phyloP scores from a whole-genome alignment of 2,113 vertebrate species.

The Chloropsis cyanopogon region DNA sequence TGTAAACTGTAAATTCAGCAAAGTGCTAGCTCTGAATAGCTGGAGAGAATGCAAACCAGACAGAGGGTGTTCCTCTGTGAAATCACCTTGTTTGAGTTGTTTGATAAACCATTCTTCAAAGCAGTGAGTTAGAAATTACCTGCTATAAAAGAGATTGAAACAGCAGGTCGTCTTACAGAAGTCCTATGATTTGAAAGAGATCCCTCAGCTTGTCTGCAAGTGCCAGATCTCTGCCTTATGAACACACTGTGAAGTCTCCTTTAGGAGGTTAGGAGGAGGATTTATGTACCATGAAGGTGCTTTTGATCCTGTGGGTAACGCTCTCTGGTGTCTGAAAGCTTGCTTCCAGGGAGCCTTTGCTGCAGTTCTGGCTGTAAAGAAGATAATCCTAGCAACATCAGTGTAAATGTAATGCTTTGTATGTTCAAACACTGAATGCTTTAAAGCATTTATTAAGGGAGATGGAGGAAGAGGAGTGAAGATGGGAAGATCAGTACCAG shows the following conservation, averaged over 20 bases:
- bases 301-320: background rate
- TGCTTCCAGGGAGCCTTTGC: background rate
- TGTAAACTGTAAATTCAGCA: background rate
- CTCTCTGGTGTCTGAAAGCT: background rate
- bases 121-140: background rate
- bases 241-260: background rate
- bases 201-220: background rate
- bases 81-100: background rate
- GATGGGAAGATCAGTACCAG: background rate
- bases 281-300: background rate
- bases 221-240: background rate
- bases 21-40: background rate
- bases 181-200: background rate
- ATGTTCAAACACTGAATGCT: background rate
- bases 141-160: background rate
- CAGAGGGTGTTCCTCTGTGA: background rate
- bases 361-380: background rate
- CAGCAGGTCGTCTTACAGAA: background rate
- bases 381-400: background rate
- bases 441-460: background rate
- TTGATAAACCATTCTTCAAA: background rate
- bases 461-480: background rate
- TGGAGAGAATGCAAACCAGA: background rate
- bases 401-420: background rate
- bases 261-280: background rate